Base-by-base conservation (phyloP, 2,888 invertebrate species). In the Eurois occulta region DNA sequence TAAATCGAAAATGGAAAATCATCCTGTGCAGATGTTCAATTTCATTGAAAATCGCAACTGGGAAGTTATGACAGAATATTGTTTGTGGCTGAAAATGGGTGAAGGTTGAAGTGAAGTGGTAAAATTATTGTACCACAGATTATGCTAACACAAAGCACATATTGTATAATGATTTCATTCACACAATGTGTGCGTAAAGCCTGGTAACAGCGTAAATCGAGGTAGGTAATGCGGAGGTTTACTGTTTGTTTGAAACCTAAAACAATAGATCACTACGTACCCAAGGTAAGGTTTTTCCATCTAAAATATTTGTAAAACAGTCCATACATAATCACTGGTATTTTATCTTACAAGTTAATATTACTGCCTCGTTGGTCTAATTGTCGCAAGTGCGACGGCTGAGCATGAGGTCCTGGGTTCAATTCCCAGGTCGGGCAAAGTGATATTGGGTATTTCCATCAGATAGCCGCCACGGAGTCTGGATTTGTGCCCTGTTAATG, bases 1-100 rank as follows among this genome's bases (percentile, higher is more conserved):
- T 55, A 68, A 74, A 60, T 81, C 68, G 41, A 71, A 83, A 81
- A 84, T 78, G 68, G 55, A 77, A 75, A 65, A 81, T 81, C 80
- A 81, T 80, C 75, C 69, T 55, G 32, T 21, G 64, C 46, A 77
- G 72, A 77, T 65, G 73, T 71, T 77, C 75, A 43, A 70, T 81
- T 85, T 77, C 38, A 71, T 60, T 70, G 46, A 68, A 71, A 81
- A 75, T 72, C 65, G 77, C 62, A 38, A 62, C 6, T 58, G 70
- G 35, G 21, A 48, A 67, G 67, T 73, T 48, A 66, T 62, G 60
- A 48, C 55, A 24, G 41, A 72, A 80, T 72, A 48, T 66, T 70
- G 32, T 70, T 11, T 28, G 78, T 32, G 10, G 67, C 41, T 68
- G 48, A 55, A 46, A 78, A 71, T 67, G 60, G 41, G 43, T 55